Base-by-base conservation (phyloP, 92 coral and sea anemone species). In the Isaurus tuberculatus region DNA sequence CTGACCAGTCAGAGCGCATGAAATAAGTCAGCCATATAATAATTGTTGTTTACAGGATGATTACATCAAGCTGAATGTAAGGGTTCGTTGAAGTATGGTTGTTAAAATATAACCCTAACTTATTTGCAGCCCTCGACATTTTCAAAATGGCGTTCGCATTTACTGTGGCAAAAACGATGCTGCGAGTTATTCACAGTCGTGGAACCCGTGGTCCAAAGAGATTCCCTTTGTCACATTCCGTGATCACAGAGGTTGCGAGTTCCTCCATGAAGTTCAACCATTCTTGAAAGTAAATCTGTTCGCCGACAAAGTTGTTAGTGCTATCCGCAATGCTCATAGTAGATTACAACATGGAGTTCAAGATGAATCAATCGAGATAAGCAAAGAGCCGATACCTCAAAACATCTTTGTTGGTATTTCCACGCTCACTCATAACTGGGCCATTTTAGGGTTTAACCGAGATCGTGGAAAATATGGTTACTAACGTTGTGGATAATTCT, bases 121-220 rank as follows among this genome's bases (percentile, higher is more conserved):
- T 85, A 83, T 90, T 94, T 94, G 88, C 99, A 94, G 92, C 80
- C 95, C 91, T 10, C 95, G 92, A 5, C 99, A 85, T 81, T 89
- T 87, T 89, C 95, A 97, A 87, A 83, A 86, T 73, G 99, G 99
- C n/a, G 75, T 97, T 57, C 92, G 99, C 30, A 79, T 97, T 86
- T 87, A 92, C 89, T 88, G 85, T 78, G 92, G 93, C 89, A 90
- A 93, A 80, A 91, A 88, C 64, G 64, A 44, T 30, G 70, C 34
- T 30, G 92, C 95, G 15, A 84, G 91, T 31, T 85, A 86, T 55
- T 81, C 90, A 30, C 97, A 97, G 85, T 94, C 86, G 86, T 97
- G 99, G 99, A 97, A 97, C 78, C 99, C 99, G 26, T 97, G 99
- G 99, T 94, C 97, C 83, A 89, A 77, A 80, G 86, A 75, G 28